Base-by-base conservation (phyloP, 2,888 invertebrate species). In the Baronia brevicornis region DNA sequence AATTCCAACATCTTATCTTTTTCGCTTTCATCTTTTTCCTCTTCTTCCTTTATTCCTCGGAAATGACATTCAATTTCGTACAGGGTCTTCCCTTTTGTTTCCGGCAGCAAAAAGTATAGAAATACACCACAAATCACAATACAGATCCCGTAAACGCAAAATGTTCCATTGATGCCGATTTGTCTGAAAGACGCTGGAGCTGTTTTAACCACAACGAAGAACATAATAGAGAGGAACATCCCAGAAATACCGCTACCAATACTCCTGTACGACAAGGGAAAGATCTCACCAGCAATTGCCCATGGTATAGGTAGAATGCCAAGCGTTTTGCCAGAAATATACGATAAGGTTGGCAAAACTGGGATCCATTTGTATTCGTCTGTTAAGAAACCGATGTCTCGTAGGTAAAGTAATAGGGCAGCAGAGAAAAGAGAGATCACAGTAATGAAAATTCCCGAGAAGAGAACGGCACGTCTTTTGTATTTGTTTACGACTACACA, bases 221-320 rank as follows among this genome's bases (percentile, higher is more conserved):
- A 87, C 61, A 89, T 86, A 3, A 88, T 54, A 9, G 89, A 90
- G 0, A 88, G 79, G 31, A 88, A 82, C 63, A 88, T 87, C 1
- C 89, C 86, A 8, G 89, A 87, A 8, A 90, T 73, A 0, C 90
- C 90, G 14, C 90, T 86, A 0, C 91, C 91, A 0, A 89, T 60
- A 14, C 90, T 90, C 23, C 90, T 80, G 30, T 86, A 86, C 1
- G 82, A 80, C 10, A 87, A 68, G 0, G 91, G 86, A 44, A 90
- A 91, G 3, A 92, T 73, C 57, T 92, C 92, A 0, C 91, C 91
- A 37, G 90, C 88, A 58, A 92, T 87, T 5, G 90, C 88, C 88
- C 91, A 92, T 0, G 91, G 91, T 30, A 92, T 71, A 0, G 91
- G 88, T 12, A 89, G 56, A 18, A 89, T 75, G 0, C 91, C 90